A percentile compares a stretch with the other conserved stretches of the same genome.
These are phyloP conservation scores for Mechanitis messenoides DNA, from an alignment of 2,888 invertebrate genomes.

Conservation along the genomic window DNA sequence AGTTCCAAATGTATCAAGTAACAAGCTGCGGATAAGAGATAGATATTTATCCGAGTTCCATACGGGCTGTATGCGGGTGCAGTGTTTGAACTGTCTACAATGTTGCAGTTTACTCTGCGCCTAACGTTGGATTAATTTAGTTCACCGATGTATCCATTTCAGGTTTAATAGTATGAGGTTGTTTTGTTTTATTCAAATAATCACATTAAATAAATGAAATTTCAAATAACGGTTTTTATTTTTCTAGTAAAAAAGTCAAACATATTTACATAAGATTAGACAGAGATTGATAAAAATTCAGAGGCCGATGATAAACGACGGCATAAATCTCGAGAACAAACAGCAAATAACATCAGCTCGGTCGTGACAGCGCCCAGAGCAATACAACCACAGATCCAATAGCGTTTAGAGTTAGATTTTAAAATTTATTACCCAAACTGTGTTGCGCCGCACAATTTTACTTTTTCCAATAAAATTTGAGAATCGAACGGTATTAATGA, in stretches of 20 bases:
- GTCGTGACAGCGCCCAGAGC: slow-evolving; percentile 8
- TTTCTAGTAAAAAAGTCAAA: not conserved
- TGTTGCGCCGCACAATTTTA: slow-evolving; percentile 20
- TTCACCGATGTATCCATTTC: slow-evolving; percentile 1
- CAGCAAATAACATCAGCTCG: slow-evolving; percentile 18
- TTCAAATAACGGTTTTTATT: not conserved
- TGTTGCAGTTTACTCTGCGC: slow-evolving; percentile 7
- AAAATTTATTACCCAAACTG: slow-evolving; percentile 19
- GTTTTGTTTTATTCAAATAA: not conserved
- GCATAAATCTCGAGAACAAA: slow-evolving; percentile 25
- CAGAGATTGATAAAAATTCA: slow-evolving; percentile 12
- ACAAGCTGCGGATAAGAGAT: slow-evolving; percentile 6
- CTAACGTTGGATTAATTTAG: slow-evolving; percentile 6
- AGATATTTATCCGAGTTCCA: slow-evolving; percentile 3
- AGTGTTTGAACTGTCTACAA: slow-evolving; percentile 6
- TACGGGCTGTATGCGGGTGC: slow-evolving; percentile 6
- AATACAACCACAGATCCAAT: slow-evolving; percentile 17
- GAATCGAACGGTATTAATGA: not conserved
- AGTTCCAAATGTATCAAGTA: slow-evolving; percentile 6
- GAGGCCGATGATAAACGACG: slow-evolving; percentile 16
- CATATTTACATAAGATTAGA: not conserved
- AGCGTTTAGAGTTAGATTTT: slow-evolving; percentile 20
- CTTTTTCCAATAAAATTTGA: slow-evolving; percentile 1
- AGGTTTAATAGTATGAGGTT: not conserved
- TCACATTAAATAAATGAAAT: not conserved